Base-by-base conservation (phyloP, 2,113 vertebrate species). In the Pteruthius melanotis region DNA sequence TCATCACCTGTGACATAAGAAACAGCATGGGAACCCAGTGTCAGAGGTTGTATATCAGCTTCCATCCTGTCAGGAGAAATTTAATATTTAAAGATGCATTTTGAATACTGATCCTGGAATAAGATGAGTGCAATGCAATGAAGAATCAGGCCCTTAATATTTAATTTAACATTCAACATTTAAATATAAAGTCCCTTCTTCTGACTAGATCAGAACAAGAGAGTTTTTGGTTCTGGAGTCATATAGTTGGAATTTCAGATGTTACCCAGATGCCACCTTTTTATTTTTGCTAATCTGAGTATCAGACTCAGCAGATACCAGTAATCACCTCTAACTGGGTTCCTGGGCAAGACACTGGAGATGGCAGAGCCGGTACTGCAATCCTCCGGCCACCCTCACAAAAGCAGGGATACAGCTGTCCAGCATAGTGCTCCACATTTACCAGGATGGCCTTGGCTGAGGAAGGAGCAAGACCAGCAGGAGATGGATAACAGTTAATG, bases 41-140 rank as follows among this genome's bases (percentile, higher is more conserved):
- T 87, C 96, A 90, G 74, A 94, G 87, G 87, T 44, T 85, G 90
- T 20, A n/a, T 63, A 90, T 70, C 78, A 83, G 49, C 66, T 89
- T 76, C 70, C 54, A 82, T n/a, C 26, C 89, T 87, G 57, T 86
- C 93, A 93, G 59, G 68, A 87, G 22, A 81, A 85, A 83, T 63
- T 90, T 72, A 95, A 49, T 93, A 94, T 92, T 88, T 91, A 87
- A 90, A 87, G 69, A 70, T 40, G 42, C 56, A 80, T 30, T 56
- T 60, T 80, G 82, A 90, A 87, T 63, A 83, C 75, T 30, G 59
- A 83, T 77, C 69, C 56, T 75, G 56, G 53, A 87, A 90, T 47
- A 64, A 84, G 37, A 77, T 2, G 21, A 52, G 11, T 39, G 54
- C 27, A 66, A 61, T 13, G 27, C 66, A 85, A 47, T 47, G 74